Evolutionary conservation across 2,888 invertebrate species (phyloP).

Genomic region (Drepana falcataria): DNA sequence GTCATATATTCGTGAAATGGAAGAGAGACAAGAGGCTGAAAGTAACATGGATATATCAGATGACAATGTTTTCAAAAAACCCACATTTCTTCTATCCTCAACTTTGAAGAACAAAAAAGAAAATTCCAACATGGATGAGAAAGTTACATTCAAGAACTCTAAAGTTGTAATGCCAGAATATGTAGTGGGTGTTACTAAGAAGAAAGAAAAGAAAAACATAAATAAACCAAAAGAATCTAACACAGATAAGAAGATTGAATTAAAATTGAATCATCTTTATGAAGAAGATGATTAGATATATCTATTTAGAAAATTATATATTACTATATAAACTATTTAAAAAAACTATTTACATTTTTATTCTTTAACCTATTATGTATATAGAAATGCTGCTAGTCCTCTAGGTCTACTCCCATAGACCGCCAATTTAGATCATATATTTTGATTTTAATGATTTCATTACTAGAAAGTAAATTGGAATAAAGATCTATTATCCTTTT

Average conservation of each 20-base stretch:
- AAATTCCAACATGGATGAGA: slow-evolving; percentile 20
- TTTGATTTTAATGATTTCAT: too few relatives aligned
- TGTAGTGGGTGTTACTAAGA: slow-evolving; percentile 83
- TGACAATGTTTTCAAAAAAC: slow-evolving; percentile 60
- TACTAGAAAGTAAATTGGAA: too few relatives aligned
- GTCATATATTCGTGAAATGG: slow-evolving; percentile 84
- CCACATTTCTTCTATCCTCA: slow-evolving; percentile 56
- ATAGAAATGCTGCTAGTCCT: too few relatives aligned
- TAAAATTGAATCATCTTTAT: slow-evolving; percentile 70
- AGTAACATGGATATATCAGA: slow-evolving; percentile 42
- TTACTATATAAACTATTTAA: not conserved
- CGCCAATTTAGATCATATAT: too few relatives aligned
- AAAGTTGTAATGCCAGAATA: slow-evolving; percentile 91
- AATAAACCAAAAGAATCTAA: slow-evolving; percentile 17
- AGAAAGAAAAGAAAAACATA: slow-evolving; percentile 63
- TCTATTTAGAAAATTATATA: slow-evolving; percentile 11
- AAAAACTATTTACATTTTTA: not conserved
- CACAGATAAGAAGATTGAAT: slow-evolving; percentile 39
- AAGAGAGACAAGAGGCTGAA: slow-evolving; percentile 61
- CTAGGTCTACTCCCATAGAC: too few relatives aligned
- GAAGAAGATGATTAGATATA: slow-evolving; percentile 48
- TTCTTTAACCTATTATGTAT: not conserved
- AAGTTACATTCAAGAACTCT: slow-evolving; percentile 79
- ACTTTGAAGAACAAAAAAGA: slow-evolving; percentile 37
- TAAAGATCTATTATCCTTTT: too few relatives aligned